phyloP scores from a whole-genome alignment of 2,113 vertebrate species.

The Nothobranchius kuhntae region DNA sequence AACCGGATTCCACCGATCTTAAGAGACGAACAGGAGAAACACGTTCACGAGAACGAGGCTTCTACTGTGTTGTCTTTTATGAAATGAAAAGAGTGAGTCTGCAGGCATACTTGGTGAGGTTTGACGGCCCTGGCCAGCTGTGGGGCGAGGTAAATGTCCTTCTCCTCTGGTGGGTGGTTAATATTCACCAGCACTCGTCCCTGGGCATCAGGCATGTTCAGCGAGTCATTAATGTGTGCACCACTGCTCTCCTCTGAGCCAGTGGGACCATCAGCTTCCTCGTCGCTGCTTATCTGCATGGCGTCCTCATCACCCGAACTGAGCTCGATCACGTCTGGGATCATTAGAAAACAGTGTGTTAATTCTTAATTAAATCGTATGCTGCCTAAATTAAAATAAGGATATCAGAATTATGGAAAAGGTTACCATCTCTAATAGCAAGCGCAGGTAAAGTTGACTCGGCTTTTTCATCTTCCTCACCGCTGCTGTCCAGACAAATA shows the following conservation, averaged over 20 bases:
- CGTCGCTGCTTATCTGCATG: constrained; percentile 92
- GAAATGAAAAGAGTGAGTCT: not conserved
- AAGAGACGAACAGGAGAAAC: constrained; percentile 3
- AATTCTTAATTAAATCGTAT: not conserved
- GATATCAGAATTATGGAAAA: not conserved
- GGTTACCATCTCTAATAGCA: constrained; percentile 85
- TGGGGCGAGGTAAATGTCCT: constrained; percentile 92
- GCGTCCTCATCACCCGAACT: constrained; percentile 95
- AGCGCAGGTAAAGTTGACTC: constrained; percentile 74
- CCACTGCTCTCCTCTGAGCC: constrained; percentile 91
- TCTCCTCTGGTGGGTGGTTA: constrained; percentile 95
- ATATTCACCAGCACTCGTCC: constrained; percentile 95
- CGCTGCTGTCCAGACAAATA: constrained; percentile 94
- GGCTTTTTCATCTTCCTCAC: constrained; percentile 75
- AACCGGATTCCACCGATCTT: constrained; percentile 97
- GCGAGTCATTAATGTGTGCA: constrained; percentile 90
- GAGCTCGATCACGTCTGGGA: constrained; percentile 93
- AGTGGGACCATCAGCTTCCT: constrained; percentile 78
- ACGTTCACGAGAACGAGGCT: not conserved
- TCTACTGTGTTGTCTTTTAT: not conserved
- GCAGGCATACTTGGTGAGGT: constrained; percentile 90
- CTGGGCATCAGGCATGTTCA: constrained; percentile 91
- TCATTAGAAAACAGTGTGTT: constrained; percentile 11
- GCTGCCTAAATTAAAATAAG: not conserved
- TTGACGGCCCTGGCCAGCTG: constrained; percentile 95